phyloP scores from a whole-genome alignment of 2,797 vertebrate genomes.

The Melanotaenia boesemani region DNA sequence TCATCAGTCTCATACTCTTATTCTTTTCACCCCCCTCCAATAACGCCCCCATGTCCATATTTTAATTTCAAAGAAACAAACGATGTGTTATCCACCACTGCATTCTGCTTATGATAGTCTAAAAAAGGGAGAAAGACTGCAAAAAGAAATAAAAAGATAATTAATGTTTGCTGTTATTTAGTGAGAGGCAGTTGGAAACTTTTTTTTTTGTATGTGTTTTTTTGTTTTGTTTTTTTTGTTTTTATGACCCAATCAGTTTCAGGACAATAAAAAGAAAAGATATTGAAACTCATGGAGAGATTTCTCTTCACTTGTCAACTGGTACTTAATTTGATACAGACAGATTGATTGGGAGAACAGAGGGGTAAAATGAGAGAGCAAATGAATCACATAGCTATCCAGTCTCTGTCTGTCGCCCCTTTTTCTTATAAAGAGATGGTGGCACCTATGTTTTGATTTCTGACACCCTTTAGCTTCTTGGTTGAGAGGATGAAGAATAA shows the following conservation, averaged over 20 bases:
- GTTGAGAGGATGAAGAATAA: constrained; percentile 37
- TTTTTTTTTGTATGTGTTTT: too few species aligned
- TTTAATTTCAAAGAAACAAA: constrained; percentile 53
- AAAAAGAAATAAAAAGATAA: constrained; percentile 12
- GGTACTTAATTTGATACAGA: constrained; percentile 29
- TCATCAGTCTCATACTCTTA: constrained; percentile 33
- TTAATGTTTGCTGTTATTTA: constrained; percentile 29
- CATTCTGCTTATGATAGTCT: constrained; percentile 35
- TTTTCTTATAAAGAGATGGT: constrained; percentile 50
- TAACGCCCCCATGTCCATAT: constrained; percentile 1
- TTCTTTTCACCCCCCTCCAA: constrained; percentile 30
- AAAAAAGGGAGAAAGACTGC: constrained; percentile 3
- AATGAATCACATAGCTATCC: constrained; percentile 49
- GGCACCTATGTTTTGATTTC: constrained; percentile 68
- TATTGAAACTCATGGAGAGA: constrained; percentile 29
- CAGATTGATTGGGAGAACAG: constrained; percentile 6
- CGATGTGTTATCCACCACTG: constrained; percentile 20
- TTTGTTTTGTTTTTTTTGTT: too few species aligned
- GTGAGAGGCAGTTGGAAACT: constrained; percentile 6
- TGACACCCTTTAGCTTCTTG: constrained; percentile 31
- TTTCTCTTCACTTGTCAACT: constrained; percentile 15
- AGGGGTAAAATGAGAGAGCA: constrained; percentile 39
- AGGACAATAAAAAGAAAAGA: constrained; percentile 4
- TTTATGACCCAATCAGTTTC: neutral
- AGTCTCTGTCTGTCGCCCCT: constrained; percentile 34